These are phyloP conservation scores for Lampris megalopsis DNA, from an alignment of 2,113 vertebrate species.

Conservation along the genomic window DNA sequence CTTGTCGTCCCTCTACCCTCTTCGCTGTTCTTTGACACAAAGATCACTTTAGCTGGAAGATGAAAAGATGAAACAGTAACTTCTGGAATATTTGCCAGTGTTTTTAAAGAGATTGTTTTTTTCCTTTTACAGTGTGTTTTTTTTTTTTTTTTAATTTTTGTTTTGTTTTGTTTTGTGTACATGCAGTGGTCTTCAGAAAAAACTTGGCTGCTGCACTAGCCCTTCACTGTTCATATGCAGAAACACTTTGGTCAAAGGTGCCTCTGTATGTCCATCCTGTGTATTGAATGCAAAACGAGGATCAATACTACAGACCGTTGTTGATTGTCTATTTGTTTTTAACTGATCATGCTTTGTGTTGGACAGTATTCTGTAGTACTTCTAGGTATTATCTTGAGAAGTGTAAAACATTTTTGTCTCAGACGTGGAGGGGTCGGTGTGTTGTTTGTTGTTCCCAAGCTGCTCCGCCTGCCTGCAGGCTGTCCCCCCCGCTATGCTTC, in stretches of 20 bases:
- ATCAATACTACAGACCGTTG: constrained; percentile 78
- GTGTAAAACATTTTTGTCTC: constrained; percentile 57
- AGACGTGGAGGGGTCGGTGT: constrained; percentile 50
- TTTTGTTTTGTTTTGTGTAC: constrained; percentile 64
- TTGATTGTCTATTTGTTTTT: constrained; percentile 75
- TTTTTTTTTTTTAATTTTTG: constrained; percentile 36
- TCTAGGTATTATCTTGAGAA: constrained; percentile 77
- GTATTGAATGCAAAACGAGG: constrained; percentile 80
- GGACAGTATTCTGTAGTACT: constrained; percentile 79
- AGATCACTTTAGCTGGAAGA: constrained; percentile 85
- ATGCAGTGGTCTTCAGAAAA: constrained; percentile 72
- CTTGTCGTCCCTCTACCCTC: constrained; percentile 48
- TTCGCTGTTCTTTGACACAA: constrained; percentile 75
- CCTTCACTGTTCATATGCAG: constrained; percentile 82
- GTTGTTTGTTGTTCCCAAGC: constrained; percentile 67
- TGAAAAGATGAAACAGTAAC: constrained; percentile 71
- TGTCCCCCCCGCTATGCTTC: constrained; percentile 60
- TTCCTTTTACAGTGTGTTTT: constrained; percentile 39
- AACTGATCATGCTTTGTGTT: constrained; percentile 74
- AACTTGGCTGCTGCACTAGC: constrained; percentile 73
- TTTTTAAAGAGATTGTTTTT: constrained; percentile 16
- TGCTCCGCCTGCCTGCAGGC: constrained; percentile 75
- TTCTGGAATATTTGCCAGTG: constrained; percentile 79
- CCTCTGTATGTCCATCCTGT: constrained; percentile 81
- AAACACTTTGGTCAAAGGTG: constrained; percentile 82